A percentile compares a stretch with the other conserved stretches of the same genome.
These are phyloP conservation scores for Melospiza georgiana DNA, from an alignment of 2,113 vertebrate species.

Conservation along the genomic window DNA sequence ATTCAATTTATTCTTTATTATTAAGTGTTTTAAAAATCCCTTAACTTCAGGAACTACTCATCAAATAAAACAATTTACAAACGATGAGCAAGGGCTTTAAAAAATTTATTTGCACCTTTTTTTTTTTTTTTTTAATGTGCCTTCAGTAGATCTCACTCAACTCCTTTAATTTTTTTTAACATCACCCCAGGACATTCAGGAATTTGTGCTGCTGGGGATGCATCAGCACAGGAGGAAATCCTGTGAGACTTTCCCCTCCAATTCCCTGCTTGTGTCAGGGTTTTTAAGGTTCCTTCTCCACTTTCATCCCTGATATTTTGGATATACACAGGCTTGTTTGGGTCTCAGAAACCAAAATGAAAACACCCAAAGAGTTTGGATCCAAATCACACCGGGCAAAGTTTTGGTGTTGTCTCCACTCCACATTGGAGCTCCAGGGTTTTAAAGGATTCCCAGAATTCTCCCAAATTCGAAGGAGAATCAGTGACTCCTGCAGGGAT, in stretches of 20 bases:
- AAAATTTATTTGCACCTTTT: background rate
- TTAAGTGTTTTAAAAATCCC: background rate
- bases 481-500: background rate
- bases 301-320: background rate
- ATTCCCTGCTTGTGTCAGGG: background rate
- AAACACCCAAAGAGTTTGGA: background rate
- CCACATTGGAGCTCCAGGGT: background rate
- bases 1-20: background rate
- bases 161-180: background rate
- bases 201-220: background rate
- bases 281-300: background rate
- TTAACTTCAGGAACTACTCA: background rate
- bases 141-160: background rate
- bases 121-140: background rate
- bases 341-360: background rate
- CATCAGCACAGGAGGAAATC: background rate
- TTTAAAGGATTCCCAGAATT: background rate
- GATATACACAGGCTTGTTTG: background rate
- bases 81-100: background rate
- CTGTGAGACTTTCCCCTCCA: background rate
- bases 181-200: background rate
- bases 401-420: background rate
- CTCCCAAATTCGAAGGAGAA: background rate
- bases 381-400: accelerated
- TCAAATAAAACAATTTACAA: background rate